phyloP scores from a whole-genome alignment of 1,140 invertebrate genomes.

The Scaptomyza hsui region DNA sequence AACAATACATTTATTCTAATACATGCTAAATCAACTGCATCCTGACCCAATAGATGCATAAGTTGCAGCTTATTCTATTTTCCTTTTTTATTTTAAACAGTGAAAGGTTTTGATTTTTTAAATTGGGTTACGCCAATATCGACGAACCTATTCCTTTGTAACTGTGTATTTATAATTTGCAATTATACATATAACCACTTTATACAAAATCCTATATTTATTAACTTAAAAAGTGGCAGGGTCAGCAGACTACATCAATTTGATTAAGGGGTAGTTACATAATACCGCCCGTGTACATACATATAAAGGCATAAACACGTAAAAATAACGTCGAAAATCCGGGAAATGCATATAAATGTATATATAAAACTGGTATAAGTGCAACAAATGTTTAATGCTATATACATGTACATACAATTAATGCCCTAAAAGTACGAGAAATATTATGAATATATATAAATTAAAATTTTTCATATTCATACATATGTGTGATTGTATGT shows the following conservation, averaged over 20 bases:
- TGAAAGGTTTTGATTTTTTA: neutral
- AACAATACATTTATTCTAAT: slow-evolving; percentile 3
- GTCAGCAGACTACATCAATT: slow-evolving; percentile 8
- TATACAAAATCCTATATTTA: slow-evolving; percentile 21
- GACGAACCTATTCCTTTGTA: slow-evolving; percentile 1
- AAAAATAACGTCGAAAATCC: slow-evolving; percentile 31
- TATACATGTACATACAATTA: slow-evolving; percentile 41
- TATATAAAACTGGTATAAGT: slow-evolving; percentile 50
- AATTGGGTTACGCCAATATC: slow-evolving; percentile 7
- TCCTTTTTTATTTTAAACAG: neutral
- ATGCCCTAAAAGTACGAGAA: slow-evolving; percentile 35
- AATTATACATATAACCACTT: slow-evolving; percentile 11
- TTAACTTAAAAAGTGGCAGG: slow-evolving; percentile 23
- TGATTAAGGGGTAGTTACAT: slow-evolving; percentile 10
- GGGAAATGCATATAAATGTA: slow-evolving; percentile 37
- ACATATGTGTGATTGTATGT: slow-evolving; percentile 16
- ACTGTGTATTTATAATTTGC: neutral
- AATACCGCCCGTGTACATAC: slow-evolving; percentile 14
- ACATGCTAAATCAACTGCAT: neutral
- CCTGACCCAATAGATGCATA: neutral
- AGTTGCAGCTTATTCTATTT: neutral
- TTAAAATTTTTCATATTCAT: neutral
- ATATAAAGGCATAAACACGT: slow-evolving; percentile 29
- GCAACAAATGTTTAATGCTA: slow-evolving; percentile 52
- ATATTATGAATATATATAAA: slow-evolving; percentile 27